Evolutionary conservation across 2,888 invertebrate genomes (phyloP), one percentile per base, ranked within the genome.

Genomic region (Drosophila demipolita): DNA sequence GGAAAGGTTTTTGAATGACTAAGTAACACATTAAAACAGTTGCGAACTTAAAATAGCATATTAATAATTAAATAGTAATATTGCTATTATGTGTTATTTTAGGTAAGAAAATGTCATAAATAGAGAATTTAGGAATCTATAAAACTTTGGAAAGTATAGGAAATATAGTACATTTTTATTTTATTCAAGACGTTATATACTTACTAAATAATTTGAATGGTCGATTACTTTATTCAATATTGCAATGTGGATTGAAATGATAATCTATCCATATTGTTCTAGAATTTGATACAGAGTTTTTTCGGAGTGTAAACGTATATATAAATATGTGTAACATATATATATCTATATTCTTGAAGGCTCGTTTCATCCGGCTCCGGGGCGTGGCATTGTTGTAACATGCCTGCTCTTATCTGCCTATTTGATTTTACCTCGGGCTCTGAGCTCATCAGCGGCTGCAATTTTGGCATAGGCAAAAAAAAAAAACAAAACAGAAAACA

Each of bases 391-490:
- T 81, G 72, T 73, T 83, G 80, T 80, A 50, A 50, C 53, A 53
- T 57, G 54, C 40, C 26, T 9, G 52, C 36, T 71, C 73, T 75
- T 87, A 85, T 85, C 85, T 73, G 36, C 57, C 49, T 75, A 69
- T 79, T 88, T 81, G 89, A 89, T 85, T 77, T 84, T 57, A 62
- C 73, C 73, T 69, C 62, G 50, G 33, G 71, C 61, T 36, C 73
- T 89, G 80, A 83, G 78, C 83, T 83, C 83, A 83, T 77, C 78
- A 53, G 23, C 73, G 74, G 68, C 80, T 78, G 79, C 82, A 84
- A 66, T 80, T 60, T 54, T 69, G 49, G 68, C 69, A 55, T 61
- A 73, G 60, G 33, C 3, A 9, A 12, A 15, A 20, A 33, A 33
- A n/a, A 52, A 20, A 23, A 9, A 3, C 6, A 9, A 0, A 23